Evolutionary conservation across 2,888 invertebrate genomes (phyloP), one percentile per base, ranked within the genome.

Genomic region (Hypercompe scribonia): DNA sequence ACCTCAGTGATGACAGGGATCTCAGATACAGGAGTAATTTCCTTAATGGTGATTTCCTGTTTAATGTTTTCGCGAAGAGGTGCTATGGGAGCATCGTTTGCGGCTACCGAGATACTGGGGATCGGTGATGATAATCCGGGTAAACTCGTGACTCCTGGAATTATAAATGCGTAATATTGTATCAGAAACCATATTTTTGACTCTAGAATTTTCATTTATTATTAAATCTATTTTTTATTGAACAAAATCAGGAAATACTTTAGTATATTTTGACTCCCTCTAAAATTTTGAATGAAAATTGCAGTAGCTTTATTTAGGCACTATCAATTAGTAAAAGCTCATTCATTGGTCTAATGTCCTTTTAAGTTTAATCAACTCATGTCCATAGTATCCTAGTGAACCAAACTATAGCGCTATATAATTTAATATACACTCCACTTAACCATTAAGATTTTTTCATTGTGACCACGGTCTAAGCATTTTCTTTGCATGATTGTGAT

Each of bases 21-120:
- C 85, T 94, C 94, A 1, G 95, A 94, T 5, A 94, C 96, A 0
- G 96, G 96, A 8, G 96, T 96, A 10, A 97, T 96, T 89, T 97
- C 97, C 81, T 96, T 96, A 46, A 97, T 97, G 0, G 96, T 96
- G 42, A 96, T 93, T 81, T 93, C 91, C 77, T 90, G 93, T 78
- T 92, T 93, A 5, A 90, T 85, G 8, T 89, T 89, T 74, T 92
- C 92, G 70, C 90, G 90, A 0, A 88, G 85, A 24, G 86, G 82
- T 0, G 85, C 68, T 2, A 90, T 88, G 11, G 81, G 81, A 13
- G 83, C 87, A 11, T 85, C 73, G 15, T 85, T 88, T 67, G 89
- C 90, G 15, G 81, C 72, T 0, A 88, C 77, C 28, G 89, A 72
- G 21, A 87, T 74, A 70, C 88, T 90, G 8, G 92, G 78, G 24